Conservation (phyloP, 2,797 vertebrate genomes). For the Fistularia commersonii region DNA sequence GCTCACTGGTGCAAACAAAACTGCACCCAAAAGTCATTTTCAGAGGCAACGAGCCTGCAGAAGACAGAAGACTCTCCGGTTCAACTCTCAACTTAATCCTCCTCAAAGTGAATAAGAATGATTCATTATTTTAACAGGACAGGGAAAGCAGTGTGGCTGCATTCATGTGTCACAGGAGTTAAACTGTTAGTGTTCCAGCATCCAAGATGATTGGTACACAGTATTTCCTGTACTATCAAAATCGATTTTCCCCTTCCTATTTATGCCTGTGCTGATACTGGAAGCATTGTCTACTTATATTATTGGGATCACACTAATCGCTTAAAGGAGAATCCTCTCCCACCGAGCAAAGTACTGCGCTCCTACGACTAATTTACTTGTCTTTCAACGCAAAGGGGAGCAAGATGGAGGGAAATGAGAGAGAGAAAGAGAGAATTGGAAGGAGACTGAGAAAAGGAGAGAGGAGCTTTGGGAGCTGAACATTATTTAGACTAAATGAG, state of each 20-base stretch:
- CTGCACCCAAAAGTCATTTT: constrained; percentile 57
- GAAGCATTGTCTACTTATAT: constrained; percentile 19
- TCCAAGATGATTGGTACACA: constrained; percentile 19
- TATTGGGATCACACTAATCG: constrained; percentile 4
- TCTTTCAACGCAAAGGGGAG: constrained; percentile 1
- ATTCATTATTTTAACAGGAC: constrained; percentile 12
- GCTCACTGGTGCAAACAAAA: constrained; percentile 33
- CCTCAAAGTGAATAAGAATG: constrained; percentile 11
- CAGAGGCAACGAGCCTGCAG: constrained; percentile 52
- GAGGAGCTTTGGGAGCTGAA: constrained; percentile 58
- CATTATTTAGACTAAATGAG: constrained; percentile 77
- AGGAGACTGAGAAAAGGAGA: constrained; percentile 6
- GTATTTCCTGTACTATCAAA: constrained; percentile 19
- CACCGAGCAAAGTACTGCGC: constrained; percentile 15
- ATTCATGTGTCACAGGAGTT: constrained; percentile 28
- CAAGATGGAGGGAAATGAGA: constrained; percentile 1
- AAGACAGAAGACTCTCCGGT: constrained; percentile 27
- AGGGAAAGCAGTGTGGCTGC: neutral
- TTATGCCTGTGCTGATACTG: constrained; percentile 20
- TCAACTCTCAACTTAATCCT: constrained; percentile 3
- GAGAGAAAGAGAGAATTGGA: constrained; percentile 6
- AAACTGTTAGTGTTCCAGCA: constrained; percentile 8
- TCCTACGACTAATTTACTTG: constrained; percentile 27
- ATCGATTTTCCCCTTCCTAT: constrained; percentile 38
- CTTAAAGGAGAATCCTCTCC: constrained; percentile 31